Base-by-base conservation (phyloP, 2,888 invertebrate genomes). In the Stenichneumon culpator region DNA sequence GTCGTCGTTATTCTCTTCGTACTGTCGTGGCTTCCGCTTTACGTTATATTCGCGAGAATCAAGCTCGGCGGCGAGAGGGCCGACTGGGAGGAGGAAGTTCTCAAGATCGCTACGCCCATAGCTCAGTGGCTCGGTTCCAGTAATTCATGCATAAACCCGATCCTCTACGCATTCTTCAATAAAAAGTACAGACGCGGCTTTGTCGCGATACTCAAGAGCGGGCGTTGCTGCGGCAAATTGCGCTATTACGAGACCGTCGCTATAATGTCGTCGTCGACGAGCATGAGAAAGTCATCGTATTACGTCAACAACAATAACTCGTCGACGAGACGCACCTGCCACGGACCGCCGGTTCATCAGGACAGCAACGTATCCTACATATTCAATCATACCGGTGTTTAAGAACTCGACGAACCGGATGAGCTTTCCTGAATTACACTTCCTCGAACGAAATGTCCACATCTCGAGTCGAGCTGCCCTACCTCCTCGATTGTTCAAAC, bases 61-160 rank as follows among this genome's bases (percentile, higher is more conserved):
- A 98, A 98, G 93, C 95, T 98, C 25, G 97, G 97, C 68, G 96
- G 96, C 11, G 90, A 88, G 82, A 79, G 75, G 2, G 95, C 96
- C 86, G 95, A 96, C 70, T 97, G 97, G 96, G 98, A 97, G 91
- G 97, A 97, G 90, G 97, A 97, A 88, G 95, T 97, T 83, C 95
- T 98, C 52, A 97, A 97, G 67, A 96, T 97, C 25, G 96, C 97
- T 2, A 97, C 97, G 22, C 99, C 99, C 3, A 95, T 99, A 73
- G 98, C 98, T 5, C 98, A 98, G 93, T 98, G 98, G 98, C 95
- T 99, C 68, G 99, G 99, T 2, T 97, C 98, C 0, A 98, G 98
- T 22, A 99, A 99, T 94, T 98, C 98, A 25, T 98, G 98, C 95
- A 98, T 99, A 92, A 99, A 99, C 94, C 99, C 99, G 0, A 97